Evolutionary conservation across 2,113 vertebrate species (phyloP).

Genomic region (Tragelaphus imberbis): DNA sequence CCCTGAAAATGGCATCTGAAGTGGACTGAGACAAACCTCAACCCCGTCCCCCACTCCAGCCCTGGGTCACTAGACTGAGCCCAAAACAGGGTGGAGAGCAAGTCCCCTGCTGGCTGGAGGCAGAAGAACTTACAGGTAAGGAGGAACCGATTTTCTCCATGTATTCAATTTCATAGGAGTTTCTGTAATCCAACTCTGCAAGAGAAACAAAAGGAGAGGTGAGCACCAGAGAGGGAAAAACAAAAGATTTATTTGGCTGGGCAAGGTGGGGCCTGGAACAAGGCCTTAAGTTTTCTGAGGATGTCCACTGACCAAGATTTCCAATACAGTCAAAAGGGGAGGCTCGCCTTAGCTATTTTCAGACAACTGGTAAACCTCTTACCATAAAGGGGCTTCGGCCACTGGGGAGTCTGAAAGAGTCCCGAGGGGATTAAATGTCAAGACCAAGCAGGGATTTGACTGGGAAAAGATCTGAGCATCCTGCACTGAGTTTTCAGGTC

Average conservation of each 20-base stretch:
- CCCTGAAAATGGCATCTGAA: not conserved
- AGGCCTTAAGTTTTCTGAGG: not conserved
- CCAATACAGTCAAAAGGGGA: rapidly evolving
- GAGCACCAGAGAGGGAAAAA: not conserved
- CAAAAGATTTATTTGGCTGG: rapidly evolving
- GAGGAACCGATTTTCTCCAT: slow-evolving; percentile 98
- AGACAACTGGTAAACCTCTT: not conserved
- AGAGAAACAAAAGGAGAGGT: slow-evolving; percentile 57
- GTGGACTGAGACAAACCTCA: not conserved
- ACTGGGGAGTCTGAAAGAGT: not conserved
- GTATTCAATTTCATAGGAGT: slow-evolving; percentile 96
- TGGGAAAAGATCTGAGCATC: not conserved
- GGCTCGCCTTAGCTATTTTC: not conserved
- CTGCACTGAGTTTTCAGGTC: no score
- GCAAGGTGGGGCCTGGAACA: not conserved
- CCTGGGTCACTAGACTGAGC: not conserved
- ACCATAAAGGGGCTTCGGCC: not conserved
- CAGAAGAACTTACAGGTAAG: slow-evolving; percentile 88
- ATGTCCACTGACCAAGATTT: no score
- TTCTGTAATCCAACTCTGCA: slow-evolving; percentile 88
- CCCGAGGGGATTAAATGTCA: not conserved
- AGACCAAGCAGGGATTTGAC: not conserved
- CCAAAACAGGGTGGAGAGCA: not conserved
- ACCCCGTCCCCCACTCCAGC: not conserved
- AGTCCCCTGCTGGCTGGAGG: not conserved